Conservation (phyloP, 2,888 invertebrate species). For the Ennomos fuscantarius region DNA sequence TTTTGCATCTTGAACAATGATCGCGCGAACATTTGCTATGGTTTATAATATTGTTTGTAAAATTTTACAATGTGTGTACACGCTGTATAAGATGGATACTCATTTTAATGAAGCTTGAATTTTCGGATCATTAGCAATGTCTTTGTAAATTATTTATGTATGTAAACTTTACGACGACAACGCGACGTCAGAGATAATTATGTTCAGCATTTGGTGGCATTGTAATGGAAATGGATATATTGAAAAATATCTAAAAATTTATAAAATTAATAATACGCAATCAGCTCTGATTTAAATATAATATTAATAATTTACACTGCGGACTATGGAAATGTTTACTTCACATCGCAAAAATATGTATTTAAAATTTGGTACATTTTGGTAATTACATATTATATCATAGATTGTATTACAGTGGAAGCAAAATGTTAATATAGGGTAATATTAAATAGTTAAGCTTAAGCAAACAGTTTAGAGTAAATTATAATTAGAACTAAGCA, state of each 20-base stretch:
- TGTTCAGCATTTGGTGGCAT: background rate
- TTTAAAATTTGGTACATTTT: too few species aligned
- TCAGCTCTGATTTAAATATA: background rate
- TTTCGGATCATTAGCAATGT: conserved; percentile 16
- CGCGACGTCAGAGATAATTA: background rate
- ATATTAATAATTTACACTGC: background rate
- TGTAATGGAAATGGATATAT: conserved; percentile 10
- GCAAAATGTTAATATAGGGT: too few species aligned
- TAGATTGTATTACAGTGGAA: too few species aligned
- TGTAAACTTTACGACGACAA: conserved; percentile 12
- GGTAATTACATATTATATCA: too few species aligned
- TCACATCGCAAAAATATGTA: too few species aligned
- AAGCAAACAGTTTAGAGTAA: too few species aligned
- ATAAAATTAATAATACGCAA: too few species aligned
- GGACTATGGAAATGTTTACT: too few species aligned
- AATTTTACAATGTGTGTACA: conserved; percentile 4
- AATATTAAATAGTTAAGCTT: too few species aligned
- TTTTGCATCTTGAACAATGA: background rate
- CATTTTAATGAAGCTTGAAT: conserved; percentile 16
- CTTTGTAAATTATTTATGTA: conserved; percentile 25
- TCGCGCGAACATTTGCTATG: background rate
- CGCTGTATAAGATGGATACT: conserved; percentile 16
- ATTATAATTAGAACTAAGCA: too few species aligned
- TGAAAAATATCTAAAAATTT: background rate
- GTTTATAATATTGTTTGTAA: conserved; percentile 2